Evolutionary conservation across 2,888 invertebrate species (phyloP).

Genomic region (Schrankia costaestrigalis): DNA sequence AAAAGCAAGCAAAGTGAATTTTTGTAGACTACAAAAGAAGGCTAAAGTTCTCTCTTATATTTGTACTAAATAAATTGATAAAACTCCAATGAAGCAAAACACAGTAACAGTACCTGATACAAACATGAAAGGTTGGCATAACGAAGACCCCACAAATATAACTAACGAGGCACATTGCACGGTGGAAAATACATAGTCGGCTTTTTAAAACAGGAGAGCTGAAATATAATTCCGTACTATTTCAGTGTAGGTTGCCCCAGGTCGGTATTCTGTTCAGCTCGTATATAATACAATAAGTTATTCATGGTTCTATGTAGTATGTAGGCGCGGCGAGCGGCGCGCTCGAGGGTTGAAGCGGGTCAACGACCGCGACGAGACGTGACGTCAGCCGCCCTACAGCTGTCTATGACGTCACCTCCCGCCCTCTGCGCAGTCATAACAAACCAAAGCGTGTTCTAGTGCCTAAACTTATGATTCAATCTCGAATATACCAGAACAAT

Average conservation of each 20-base stretch:
- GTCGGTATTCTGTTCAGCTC: constrained; percentile 56
- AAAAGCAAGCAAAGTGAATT: background rate
- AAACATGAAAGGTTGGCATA: too few relatives aligned
- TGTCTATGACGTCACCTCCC: constrained; percentile 72
- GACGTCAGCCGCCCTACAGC: constrained; percentile 79
- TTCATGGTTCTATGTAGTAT: constrained; percentile 59
- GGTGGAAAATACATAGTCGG: constrained; percentile 4
- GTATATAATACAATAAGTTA: constrained; percentile 62
- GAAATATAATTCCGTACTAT: constrained; percentile 27
- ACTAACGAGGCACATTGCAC: constrained; percentile 12
- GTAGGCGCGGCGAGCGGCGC: constrained; percentile 48
- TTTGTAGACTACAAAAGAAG: too few relatives aligned
- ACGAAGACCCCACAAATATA: too few relatives aligned
- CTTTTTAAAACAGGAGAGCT: constrained; percentile 7
- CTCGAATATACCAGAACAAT: constrained; percentile 43
- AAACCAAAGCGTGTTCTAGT: constrained; percentile 57
- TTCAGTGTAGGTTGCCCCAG: constrained; percentile 67
- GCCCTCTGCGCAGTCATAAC: constrained; percentile 48
- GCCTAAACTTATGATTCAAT: constrained; percentile 55
- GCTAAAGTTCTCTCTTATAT: too few relatives aligned
- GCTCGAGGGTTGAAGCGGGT: constrained; percentile 62
- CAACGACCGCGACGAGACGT: constrained; percentile 65
- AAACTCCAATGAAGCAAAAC: too few relatives aligned
- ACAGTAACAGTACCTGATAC: too few relatives aligned
- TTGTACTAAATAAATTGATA: too few relatives aligned